Percentiles rank a stretch among this genome's conserved stretches.
phyloP scores from a whole-genome alignment of 2,113 vertebrate genomes.

The Orthonyx spaldingii region DNA sequence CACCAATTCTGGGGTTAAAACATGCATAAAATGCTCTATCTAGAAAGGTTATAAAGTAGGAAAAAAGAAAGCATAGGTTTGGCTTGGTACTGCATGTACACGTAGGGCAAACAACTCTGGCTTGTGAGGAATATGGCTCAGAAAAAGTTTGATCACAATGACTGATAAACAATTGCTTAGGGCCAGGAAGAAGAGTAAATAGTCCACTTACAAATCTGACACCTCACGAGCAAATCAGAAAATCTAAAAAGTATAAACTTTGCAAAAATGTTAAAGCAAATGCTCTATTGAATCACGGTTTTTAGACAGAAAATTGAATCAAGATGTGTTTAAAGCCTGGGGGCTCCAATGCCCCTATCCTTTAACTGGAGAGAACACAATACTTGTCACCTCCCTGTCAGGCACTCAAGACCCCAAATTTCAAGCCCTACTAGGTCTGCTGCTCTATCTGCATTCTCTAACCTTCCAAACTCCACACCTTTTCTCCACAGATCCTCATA shows the following conservation, averaged over 20 bases:
- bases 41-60: background rate
- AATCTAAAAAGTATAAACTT: background rate
- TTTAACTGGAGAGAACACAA: background rate
- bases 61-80: background rate
- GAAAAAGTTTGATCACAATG: background rate
- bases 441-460: background rate
- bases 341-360: background rate
- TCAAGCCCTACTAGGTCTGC: background rate
- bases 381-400: background rate
- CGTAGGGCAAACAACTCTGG: background rate
- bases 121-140: background rate
- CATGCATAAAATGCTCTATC: background rate
- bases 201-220: background rate
- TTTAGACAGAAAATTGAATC: background rate
- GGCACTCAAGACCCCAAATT: background rate
- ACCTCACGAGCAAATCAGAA: background rate
- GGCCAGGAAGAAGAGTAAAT: background rate
- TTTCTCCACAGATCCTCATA: background rate
- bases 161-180: conserved; percentile 6
- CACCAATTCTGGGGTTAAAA: background rate
- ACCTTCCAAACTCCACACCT: background rate
- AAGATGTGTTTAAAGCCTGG: background rate
- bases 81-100: background rate
- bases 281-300: background rate
- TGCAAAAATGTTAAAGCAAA: background rate